A percentile compares a stretch with the other conserved stretches of the same genome.
Evolutionary conservation across 2,113 vertebrate species (phyloP).

Genomic region (Neolamprologus cancellatus): DNA sequence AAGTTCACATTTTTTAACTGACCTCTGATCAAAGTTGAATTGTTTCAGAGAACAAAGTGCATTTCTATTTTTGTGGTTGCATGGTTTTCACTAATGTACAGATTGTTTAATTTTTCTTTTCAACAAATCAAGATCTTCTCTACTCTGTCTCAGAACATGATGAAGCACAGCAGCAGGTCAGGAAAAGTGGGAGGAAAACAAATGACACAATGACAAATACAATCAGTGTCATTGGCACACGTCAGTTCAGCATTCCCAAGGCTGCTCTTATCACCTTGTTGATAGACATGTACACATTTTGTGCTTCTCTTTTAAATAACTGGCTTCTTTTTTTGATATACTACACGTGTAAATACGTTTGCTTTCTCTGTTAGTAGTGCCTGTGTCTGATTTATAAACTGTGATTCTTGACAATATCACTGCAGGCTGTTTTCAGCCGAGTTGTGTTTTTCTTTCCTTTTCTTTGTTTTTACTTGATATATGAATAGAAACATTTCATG

Average conservation of each 20-base stretch:
- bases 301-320: not conserved
- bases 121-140: not conserved
- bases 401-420: conserved; percentile 37
- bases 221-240: not conserved
- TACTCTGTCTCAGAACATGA: not conserved
- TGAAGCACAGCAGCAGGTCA: not conserved
- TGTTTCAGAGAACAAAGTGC: not conserved
- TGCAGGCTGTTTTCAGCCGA: not conserved
- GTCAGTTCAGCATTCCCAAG: not conserved
- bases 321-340: conserved; percentile 7
- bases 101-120: not conserved
- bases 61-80: not conserved
- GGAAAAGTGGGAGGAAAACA: not conserved
- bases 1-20: not conserved
- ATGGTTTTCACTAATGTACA: conserved; percentile 33
- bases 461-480: not conserved
- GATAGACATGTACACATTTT: not conserved
- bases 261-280: not conserved
- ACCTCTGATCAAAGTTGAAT: not conserved
- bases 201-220: not conserved
- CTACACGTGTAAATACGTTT: conserved; percentile 50
- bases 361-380: conserved; percentile 3
- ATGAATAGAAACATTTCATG: not conserved
- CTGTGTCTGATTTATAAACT: conserved; percentile 46
- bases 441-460: not conserved